Evolutionary conservation across 1,140 invertebrate genomes (phyloP).

Genomic region (Procambarus clarkii): DNA sequence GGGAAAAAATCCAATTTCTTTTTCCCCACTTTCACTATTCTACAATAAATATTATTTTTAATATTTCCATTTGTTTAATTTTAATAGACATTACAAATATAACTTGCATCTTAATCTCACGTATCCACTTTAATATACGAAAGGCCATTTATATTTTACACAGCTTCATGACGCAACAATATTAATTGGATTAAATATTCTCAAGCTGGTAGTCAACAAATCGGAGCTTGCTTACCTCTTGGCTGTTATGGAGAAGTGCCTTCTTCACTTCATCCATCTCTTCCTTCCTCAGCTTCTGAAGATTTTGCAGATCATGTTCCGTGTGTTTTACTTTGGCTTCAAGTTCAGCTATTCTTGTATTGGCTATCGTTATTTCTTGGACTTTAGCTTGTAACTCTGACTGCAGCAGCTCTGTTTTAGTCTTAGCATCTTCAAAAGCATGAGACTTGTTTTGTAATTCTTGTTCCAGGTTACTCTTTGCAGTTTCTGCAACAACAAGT

Average conservation of each 20-base stretch:
- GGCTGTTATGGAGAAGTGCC: not conserved
- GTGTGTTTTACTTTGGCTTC: conserved; percentile 15
- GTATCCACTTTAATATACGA: not conserved
- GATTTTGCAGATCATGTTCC: conserved; percentile 14
- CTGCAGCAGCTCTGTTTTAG: conserved; percentile 25
- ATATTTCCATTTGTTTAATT: too few relatives aligned
- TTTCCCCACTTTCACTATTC: too few relatives aligned
- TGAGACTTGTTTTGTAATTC: not conserved
- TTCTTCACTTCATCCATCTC: conserved; percentile 30
- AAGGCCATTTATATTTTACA: not conserved
- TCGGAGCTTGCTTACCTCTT: conserved; percentile 10
- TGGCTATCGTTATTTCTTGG: conserved; percentile 45
- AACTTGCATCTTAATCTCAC: too few relatives aligned
- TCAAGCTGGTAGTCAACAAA: not conserved
- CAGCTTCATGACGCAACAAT: not conserved
- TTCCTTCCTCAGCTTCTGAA: not conserved
- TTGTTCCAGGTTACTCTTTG: conserved; percentile 14
- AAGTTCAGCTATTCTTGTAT: conserved; percentile 35
- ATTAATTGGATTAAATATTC: too few relatives aligned
- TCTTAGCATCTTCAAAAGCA: conserved; percentile 40
- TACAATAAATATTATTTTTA: too few relatives aligned
- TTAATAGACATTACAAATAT: too few relatives aligned
- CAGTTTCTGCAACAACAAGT: not conserved
- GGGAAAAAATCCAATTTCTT: too few relatives aligned
- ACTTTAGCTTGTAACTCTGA: conserved; percentile 50